Evolutionary conservation across 2,888 invertebrate species (phyloP).

Genomic region (Volucella inflata): DNA sequence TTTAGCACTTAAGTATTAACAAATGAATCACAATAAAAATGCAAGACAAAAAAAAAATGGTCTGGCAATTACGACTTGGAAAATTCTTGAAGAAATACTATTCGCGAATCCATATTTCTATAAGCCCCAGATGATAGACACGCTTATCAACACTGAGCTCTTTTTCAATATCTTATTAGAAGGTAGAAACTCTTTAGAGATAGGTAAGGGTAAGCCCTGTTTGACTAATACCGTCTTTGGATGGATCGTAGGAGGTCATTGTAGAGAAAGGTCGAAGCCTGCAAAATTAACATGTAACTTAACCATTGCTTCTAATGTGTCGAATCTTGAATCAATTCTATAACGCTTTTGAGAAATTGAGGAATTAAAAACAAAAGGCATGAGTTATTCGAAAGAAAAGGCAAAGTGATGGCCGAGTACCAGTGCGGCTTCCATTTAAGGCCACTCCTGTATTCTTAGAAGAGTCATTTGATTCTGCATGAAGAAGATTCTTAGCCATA

Average conservation of each 20-base stretch:
- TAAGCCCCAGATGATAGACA: not conserved
- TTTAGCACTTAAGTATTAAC: too few relatives aligned
- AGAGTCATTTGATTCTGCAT: too few relatives aligned
- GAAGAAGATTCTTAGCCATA: too few relatives aligned
- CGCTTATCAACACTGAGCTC: not conserved
- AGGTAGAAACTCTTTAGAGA: too few relatives aligned
- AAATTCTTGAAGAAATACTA: not conserved
- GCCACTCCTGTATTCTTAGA: too few relatives aligned
- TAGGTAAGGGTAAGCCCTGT: not conserved
- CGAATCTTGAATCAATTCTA: not conserved
- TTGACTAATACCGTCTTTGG: not conserved
- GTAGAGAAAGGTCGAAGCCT: too few relatives aligned
- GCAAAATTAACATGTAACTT: slow-evolving; percentile 4
- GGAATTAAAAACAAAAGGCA: not conserved
- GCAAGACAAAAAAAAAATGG: too few relatives aligned
- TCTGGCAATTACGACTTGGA: too few relatives aligned
- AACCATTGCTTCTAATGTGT: not conserved
- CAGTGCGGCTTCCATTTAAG: too few relatives aligned
- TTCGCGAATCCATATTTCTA: not conserved
- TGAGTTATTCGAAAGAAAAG: slow-evolving; percentile 1
- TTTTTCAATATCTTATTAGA: too few relatives aligned
- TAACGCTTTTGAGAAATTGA: slow-evolving; percentile 8
- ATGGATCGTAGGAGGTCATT: slow-evolving; percentile 4
- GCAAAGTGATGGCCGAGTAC: too few relatives aligned
- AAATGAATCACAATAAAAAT: too few relatives aligned